Base-by-base conservation (phyloP, 2,113 vertebrate genomes). In the Vireo altiloquus region DNA sequence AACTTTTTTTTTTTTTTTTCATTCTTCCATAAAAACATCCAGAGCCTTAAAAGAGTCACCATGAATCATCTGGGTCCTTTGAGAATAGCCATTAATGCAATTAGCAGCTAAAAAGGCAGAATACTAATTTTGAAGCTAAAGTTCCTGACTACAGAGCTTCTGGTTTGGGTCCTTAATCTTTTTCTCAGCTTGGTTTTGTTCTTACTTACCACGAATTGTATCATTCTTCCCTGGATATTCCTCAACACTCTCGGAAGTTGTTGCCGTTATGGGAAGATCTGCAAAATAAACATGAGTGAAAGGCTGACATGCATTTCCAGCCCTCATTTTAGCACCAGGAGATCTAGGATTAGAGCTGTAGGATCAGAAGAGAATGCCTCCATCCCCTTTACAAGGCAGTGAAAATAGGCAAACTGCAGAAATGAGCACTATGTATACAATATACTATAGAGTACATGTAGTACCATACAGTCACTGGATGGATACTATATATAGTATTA, bases 191-290 rank as follows among this genome's bases (percentile, higher is more conserved):
- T 87, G 33, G 9, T 60, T 91, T 56, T 81, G 50, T n/a, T 82
- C 53, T 64, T 57, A 42, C 89, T 91, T 91, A 96, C 96, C n/a
- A 30, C 0, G 54, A 70, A 70, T 50, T 50, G 96, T 92, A 7
- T 53, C 46, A 69, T 96, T 95, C n/a, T 72, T 94, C 37, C 39
- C 92, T 47, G 82, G 42, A 30, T 93, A 46, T 53, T 46, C 63
- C 42, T 61, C 35, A 24, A 5, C 42, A 15, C 22, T 77, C 49
- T 69, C 40, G 1, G 92, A 5, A 57, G 82, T 86, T 1, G n/a
- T 57, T 27, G 4, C 28, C 10, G 39, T 30, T 75, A 13, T 0
- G 13, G 63, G 50, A n/a, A 85, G 70, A 61, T 75, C 96, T 96
- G 75, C 37, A 85, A 78, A 81, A 50, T 23, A 92, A 53, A 39